A percentile compares a stretch with the other conserved stretches of the same genome.
Conservation (phyloP, 2,888 invertebrate genomes). For the Idaea straminata region DNA sequence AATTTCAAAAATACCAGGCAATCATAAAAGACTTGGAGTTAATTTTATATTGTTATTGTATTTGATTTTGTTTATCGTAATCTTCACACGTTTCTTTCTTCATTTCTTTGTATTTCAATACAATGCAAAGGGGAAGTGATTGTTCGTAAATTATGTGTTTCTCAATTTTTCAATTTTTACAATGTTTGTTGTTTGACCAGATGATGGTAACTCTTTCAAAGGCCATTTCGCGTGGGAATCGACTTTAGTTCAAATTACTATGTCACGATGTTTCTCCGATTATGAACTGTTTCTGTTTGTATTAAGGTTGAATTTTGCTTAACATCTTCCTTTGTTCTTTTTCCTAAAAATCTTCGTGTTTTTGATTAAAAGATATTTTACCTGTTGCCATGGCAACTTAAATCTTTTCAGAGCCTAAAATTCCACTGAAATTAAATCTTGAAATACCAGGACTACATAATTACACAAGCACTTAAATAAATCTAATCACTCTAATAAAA, state of each 20-base stretch:
- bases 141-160: background rate
- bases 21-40: background rate
- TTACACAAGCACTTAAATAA: background rate
- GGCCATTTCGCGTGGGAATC: background rate
- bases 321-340: background rate
- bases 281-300: background rate
- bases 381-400: too few relatives aligned
- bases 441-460: background rate
- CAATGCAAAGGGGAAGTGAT: background rate
- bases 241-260: background rate
- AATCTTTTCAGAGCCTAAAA: too few relatives aligned
- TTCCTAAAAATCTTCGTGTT: background rate
- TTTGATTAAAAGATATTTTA: background rate
- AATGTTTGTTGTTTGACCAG: background rate
- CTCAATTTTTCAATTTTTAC: constrained; percentile 1
- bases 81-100: background rate
- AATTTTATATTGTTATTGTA: background rate
- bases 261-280: background rate
- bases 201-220: background rate
- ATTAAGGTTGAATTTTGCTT: background rate
- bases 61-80: background rate
- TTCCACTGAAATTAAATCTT: background rate
- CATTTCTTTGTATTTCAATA: background rate
- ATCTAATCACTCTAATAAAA: background rate
- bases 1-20: background rate